phyloP scores from a whole-genome alignment of 2,113 vertebrate species.

The Romanogobio albipinnatus region DNA sequence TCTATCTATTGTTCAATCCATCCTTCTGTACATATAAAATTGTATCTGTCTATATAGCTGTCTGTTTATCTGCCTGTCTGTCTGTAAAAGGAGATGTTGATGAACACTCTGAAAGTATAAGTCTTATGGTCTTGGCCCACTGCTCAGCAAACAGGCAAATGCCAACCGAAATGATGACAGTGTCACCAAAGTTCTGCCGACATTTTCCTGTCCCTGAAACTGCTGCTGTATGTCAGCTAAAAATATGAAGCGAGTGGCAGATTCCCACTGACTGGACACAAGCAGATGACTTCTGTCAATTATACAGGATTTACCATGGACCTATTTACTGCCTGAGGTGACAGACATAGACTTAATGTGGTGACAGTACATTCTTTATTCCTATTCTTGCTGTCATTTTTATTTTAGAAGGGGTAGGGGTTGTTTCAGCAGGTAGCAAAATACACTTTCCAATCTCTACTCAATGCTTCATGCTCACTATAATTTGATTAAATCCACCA shows the following conservation, averaged over 20 bases:
- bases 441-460: background rate
- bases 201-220: constrained; percentile 89
- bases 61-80: background rate
- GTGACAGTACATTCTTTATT: constrained; percentile 25
- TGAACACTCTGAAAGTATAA: constrained; percentile 94
- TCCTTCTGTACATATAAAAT: background rate
- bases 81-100: background rate
- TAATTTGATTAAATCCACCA: background rate
- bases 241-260: constrained; percentile 98
- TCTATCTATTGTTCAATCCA: background rate
- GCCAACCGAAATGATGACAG: constrained; percentile 86
- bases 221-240: constrained; percentile 90
- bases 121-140: constrained; percentile 85
- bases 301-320: constrained; percentile 17
- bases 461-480: background rate
- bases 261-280: constrained; percentile 89
- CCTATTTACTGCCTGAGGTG: constrained; percentile 9
- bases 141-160: constrained; percentile 87
- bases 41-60: background rate
- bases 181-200: constrained; percentile 85
- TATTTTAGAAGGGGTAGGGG: background rate
- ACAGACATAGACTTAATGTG: constrained; percentile 20
- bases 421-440: constrained; percentile 18
- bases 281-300: constrained; percentile 73
- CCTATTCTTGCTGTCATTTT: background rate